Conservation (phyloP, 2,888 invertebrate genomes). For the Drosophila mulleri region DNA sequence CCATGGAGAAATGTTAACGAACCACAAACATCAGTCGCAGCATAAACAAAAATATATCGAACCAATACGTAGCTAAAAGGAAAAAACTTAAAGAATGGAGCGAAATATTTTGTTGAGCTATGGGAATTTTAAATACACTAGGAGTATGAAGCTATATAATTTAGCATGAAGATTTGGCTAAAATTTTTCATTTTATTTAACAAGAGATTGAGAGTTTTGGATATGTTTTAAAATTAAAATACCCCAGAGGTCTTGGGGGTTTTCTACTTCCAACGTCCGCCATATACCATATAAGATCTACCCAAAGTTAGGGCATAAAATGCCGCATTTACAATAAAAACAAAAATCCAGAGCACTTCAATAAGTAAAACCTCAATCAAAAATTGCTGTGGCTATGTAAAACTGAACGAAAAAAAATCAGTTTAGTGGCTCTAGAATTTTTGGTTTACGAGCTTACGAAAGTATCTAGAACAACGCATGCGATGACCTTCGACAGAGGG, state of each 20-base stretch:
- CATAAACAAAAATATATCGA: constrained; percentile 58
- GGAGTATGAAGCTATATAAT: neutral
- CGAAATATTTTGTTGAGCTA: neutral
- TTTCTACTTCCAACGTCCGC: neutral
- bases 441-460: constrained; percentile 31
- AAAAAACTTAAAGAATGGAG: constrained; percentile 34
- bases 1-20: constrained; percentile 55
- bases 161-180: too few species aligned
- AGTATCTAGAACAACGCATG: constrained; percentile 49
- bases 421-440: constrained; percentile 52
- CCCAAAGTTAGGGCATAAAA: constrained; percentile 11
- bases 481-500: constrained; percentile 60
- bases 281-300: neutral
- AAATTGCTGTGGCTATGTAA: constrained; percentile 20
- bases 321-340: constrained; percentile 19
- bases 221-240: neutral
- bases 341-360: constrained; percentile 8
- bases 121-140: neutral
- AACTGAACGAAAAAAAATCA: constrained; percentile 30
- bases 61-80: constrained; percentile 30
- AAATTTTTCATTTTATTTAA: too few species aligned
- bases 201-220: too few species aligned
- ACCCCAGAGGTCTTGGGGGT: neutral
- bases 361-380: constrained; percentile 13
- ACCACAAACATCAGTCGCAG: constrained; percentile 53